Conservation (phyloP, 2,797 vertebrate genomes). For the Thaleichthys pacificus region DNA sequence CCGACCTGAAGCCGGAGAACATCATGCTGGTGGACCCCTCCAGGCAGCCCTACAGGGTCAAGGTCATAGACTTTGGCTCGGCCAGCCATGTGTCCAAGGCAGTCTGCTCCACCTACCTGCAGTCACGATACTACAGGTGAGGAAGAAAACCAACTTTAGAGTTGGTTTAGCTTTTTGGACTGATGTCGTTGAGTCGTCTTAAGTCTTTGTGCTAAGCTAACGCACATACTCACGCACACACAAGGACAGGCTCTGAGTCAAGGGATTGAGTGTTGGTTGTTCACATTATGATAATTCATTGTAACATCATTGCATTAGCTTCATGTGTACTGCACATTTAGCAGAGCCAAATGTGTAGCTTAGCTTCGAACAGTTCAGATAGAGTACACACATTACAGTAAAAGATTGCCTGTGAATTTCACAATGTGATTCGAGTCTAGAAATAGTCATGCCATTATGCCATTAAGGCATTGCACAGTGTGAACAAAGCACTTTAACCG, state of each 20-base stretch:
- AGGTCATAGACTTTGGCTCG: conserved; percentile 98
- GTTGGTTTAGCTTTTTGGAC: not conserved
- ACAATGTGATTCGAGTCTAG: too few species aligned
- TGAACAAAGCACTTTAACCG: conserved; percentile 30
- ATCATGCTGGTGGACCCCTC: conserved; percentile 98
- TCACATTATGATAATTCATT: too few species aligned
- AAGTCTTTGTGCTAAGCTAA: not conserved
- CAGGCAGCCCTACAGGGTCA: conserved; percentile 94
- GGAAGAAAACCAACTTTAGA: conserved; percentile 6
- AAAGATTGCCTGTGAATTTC: too few species aligned
- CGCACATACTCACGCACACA: too few species aligned
- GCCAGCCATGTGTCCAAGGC: conserved; percentile 98
- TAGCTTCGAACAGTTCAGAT: too few species aligned
- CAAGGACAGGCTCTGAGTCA: too few species aligned
- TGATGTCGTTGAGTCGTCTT: not conserved
- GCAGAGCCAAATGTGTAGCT: too few species aligned
- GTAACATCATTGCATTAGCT: too few species aligned
- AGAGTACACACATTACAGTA: too few species aligned
- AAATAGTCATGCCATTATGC: conserved; percentile 23
- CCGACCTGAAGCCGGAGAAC: conserved; percentile 98
- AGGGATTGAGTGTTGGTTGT: too few species aligned
- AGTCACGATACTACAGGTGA: conserved; percentile 98
- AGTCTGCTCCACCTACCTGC: conserved; percentile 97
- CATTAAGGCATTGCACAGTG: conserved; percentile 46
- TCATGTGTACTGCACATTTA: too few species aligned